Percentiles rank a stretch among this genome's conserved stretches.
Conservation (phyloP, 2,113 vertebrate species). For the Aphelocoma coerulescens region DNA sequence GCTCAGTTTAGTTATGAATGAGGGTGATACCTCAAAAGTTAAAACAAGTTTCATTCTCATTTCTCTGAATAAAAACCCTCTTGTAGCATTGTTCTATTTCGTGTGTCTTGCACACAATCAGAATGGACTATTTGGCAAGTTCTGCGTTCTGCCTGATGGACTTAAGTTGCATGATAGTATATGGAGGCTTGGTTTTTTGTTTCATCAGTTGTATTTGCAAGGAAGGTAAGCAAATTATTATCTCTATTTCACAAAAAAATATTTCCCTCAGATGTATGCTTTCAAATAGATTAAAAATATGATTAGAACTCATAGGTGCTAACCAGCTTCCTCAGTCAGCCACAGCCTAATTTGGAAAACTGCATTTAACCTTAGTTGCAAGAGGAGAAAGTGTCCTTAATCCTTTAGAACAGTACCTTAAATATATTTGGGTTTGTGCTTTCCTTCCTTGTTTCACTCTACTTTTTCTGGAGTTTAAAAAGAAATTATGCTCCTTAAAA, state of each 20-base stretch:
- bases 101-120: background rate
- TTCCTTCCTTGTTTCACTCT: background rate
- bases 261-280: background rate
- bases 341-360: background rate
- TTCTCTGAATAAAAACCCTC: background rate
- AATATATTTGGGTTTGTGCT: background rate
- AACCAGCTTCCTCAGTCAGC: background rate
- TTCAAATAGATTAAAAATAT: background rate
- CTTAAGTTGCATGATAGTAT: background rate
- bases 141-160: background rate
- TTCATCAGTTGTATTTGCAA: background rate
- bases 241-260: background rate
- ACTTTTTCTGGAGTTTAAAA: background rate
- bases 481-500: background rate
- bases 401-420: background rate
- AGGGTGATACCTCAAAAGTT: background rate
- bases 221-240: background rate
- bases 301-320: background rate
- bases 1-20: slow-evolving; percentile 4
- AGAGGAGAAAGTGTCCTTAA: background rate
- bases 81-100: background rate
- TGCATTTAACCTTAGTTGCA: background rate
- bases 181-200: background rate
- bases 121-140: background rate
- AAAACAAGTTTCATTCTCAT: background rate